Base-by-base conservation (phyloP, 2,113 vertebrate species). In the Carassius auratus region DNA sequence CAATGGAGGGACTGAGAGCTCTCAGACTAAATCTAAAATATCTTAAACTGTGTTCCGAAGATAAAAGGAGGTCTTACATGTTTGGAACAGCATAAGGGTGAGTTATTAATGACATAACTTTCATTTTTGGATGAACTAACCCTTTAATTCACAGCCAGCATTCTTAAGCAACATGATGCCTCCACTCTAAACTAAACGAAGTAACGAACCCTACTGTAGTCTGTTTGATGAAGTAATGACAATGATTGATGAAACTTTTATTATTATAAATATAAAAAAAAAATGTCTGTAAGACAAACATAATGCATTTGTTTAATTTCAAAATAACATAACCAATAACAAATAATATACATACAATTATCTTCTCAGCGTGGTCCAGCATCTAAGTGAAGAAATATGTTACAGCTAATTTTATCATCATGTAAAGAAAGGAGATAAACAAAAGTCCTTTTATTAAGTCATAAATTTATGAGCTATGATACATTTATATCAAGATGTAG, bases 361-460 rank as follows among this genome's bases (percentile, higher is more conserved):
- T 9, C 57, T 48, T 23, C 42, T 45, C 42, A 45, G 42, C 8
- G 8, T 10, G n/a, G 71, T 75, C 42, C 38, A 15, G 12, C 71
- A n/a, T 23, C 5, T 48, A 45, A 14, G 42, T 5, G 42, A 74
- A 74, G 10, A 71, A 19, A 48, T 75, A 50, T 48, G 13, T 75
- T 23, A 74, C 42, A 75, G 42, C n/a, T 48, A 75, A 75, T 48
- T 23, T 75, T 75, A 75, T 75, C 42, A 75, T 75, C 71, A 48
- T 42, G 17, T 64, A 64, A 80, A 48, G 4, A 80, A 66, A 30
- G n/a, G 59, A 1, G 17, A 38, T 73, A 78, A 61, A 62, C 21
- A 77, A 77, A 36, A 78, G 30, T 80, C 26, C 38, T 80, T 30
- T 45, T 80, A 80, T 80, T 80, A 80, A 64, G 59, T 64, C 78